Conservation (phyloP, 2,888 invertebrate genomes). For the Psylliodes chrysocephalus region DNA sequence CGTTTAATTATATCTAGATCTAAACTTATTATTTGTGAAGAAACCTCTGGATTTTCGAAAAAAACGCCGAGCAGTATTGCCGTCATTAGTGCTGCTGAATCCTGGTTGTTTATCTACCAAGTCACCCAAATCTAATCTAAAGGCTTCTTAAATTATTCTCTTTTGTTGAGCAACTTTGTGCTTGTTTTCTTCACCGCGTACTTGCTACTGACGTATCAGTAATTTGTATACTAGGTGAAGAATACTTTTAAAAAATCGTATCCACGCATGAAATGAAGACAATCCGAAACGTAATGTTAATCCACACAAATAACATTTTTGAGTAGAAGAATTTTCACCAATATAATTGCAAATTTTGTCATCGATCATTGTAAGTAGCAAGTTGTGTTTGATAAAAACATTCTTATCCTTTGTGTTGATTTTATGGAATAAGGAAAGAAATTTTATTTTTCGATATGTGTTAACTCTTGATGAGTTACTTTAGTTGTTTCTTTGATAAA, state of each 20-base stretch:
- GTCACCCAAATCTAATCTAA: too few relatives aligned
- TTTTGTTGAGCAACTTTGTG: too few relatives aligned
- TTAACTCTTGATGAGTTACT: background rate
- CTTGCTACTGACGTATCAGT: too few relatives aligned
- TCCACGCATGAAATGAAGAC: slow-evolving; percentile 34
- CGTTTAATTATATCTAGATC: too few relatives aligned
- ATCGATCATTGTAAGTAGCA: slow-evolving; percentile 13
- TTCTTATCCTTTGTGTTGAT: too few relatives aligned
- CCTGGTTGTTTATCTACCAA: slow-evolving; percentile 25
- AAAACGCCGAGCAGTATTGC: slow-evolving; percentile 35
- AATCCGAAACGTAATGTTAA: slow-evolving; percentile 9
- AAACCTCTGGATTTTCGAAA: slow-evolving; percentile 47
- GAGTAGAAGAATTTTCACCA: slow-evolving; percentile 4
- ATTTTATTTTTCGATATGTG: slow-evolving; percentile 7
- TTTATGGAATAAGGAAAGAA: background rate
- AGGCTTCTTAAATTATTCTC: too few relatives aligned
- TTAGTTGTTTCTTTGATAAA: slow-evolving; percentile 1
- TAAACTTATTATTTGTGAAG: too few relatives aligned
- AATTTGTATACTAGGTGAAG: too few relatives aligned
- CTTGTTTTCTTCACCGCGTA: too few relatives aligned
- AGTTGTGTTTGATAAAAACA: too few relatives aligned
- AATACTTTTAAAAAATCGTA: slow-evolving; percentile 32
- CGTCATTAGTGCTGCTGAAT: too few relatives aligned
- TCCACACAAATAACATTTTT: slow-evolving; percentile 6
- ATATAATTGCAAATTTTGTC: slow-evolving; percentile 4